phyloP scores from a whole-genome alignment of 2,888 invertebrate species.

The Eupithecia pulchellata region DNA sequence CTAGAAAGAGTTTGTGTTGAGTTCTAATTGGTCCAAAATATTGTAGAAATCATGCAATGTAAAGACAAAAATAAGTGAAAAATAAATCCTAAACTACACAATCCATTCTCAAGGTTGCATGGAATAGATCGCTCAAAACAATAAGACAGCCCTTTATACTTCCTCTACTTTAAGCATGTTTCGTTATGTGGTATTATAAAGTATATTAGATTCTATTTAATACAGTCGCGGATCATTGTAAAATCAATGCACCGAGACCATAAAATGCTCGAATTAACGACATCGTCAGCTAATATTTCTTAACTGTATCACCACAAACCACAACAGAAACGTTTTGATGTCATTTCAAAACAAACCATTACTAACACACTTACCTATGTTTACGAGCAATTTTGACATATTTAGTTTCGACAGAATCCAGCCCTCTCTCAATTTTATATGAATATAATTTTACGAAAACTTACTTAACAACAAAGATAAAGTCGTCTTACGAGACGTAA shows the following conservation, averaged over 20 bases:
- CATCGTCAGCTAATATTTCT: constrained; percentile 11
- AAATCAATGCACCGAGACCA: constrained; percentile 8
- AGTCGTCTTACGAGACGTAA: too few species aligned
- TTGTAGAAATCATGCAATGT: too few species aligned
- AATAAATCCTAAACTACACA: background rate
- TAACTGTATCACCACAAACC: constrained; percentile 9
- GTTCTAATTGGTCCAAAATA: background rate
- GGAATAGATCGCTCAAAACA: too few species aligned
- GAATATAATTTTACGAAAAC: background rate
- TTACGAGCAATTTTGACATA: constrained; percentile 2
- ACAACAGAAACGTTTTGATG: constrained; percentile 14
- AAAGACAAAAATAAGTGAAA: too few species aligned
- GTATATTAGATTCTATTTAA: too few species aligned
- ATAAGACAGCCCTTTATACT: too few species aligned
- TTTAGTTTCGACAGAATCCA: constrained; percentile 2
- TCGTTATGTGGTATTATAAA: too few species aligned
- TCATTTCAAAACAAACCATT: constrained; percentile 15
- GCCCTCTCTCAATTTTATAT: background rate
- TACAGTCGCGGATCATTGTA: constrained; percentile 1
- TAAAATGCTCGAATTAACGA: constrained; percentile 10
- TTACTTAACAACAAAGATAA: background rate
- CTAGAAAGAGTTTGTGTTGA: too few species aligned
- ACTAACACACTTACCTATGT: constrained; percentile 7
- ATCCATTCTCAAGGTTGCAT: too few species aligned
- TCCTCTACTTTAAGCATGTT: too few species aligned